phyloP scores from a whole-genome alignment of 2,888 invertebrate genomes.

The Dendrolimus pini region DNA sequence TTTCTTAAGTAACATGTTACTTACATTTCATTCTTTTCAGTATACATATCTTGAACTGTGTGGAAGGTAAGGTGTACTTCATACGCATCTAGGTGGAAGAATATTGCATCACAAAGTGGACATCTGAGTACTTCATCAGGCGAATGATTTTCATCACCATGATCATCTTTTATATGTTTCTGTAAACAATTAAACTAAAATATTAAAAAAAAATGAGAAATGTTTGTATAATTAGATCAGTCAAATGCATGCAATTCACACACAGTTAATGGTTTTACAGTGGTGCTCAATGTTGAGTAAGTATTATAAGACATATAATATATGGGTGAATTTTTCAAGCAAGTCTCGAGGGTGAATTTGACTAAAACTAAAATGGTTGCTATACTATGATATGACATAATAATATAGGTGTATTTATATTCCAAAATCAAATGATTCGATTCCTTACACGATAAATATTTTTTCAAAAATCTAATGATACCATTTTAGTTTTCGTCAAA shows the following conservation, averaged over 20 bases:
- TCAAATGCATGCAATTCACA: not conserved
- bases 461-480: no score
- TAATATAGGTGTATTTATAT: no score
- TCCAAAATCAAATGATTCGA: no score
- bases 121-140: constrained; percentile 78
- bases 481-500: no score
- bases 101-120: constrained; percentile 79
- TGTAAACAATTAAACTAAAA: constrained; percentile 25
- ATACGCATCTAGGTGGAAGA: constrained; percentile 80
- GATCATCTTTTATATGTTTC: constrained; percentile 75
- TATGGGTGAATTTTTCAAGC: no score
- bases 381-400: no score
- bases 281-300: no score
- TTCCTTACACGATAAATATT: no score
- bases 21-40: constrained; percentile 72
- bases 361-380: no score
- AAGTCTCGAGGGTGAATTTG: no score
- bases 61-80: constrained; percentile 79
- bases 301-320: no score
- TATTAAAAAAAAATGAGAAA: constrained; percentile 9
- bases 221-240: not conserved
- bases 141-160: constrained; percentile 70
- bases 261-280: no score
- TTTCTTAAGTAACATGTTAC: constrained; percentile 5
- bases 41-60: constrained; percentile 77